Percentiles rank a stretch among this genome's conserved stretches.
Evolutionary conservation across 30 jellyfish, hydroid and myxozoan genomes (phyloP).

Genomic region (Haliclystus octoradiatus): DNA sequence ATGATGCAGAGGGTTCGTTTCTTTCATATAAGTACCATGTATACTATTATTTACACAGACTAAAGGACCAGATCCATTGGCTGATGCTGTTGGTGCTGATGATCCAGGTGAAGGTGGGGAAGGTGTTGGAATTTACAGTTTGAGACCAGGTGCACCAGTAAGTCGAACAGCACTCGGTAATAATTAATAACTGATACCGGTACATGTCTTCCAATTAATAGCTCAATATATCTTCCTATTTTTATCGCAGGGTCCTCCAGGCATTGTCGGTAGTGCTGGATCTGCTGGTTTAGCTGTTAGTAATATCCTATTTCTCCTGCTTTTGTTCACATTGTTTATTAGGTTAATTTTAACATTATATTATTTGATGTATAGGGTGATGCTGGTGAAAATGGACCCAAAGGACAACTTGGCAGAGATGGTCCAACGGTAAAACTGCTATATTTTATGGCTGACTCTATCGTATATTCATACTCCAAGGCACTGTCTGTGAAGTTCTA

Average conservation of each 20-base stretch:
- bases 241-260: constrained; percentile 98
- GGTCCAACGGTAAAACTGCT: constrained; percentile 56
- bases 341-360: constrained; percentile 10
- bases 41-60: too few relatives aligned
- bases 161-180: constrained; percentile 1
- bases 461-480: background rate
- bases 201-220: background rate
- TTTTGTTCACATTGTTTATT: background rate
- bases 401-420: constrained; percentile 90
- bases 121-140: constrained; percentile 15
- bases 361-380: constrained; percentile 29
- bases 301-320: background rate
- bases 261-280: constrained; percentile 93
- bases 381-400: constrained; percentile 94
- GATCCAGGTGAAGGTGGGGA: constrained; percentile 43
- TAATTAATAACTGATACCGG: background rate
- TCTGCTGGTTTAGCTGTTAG: constrained; percentile 57
- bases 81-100: constrained; percentile 71
- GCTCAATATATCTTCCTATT: too few relatives aligned
- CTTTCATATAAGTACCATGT: too few relatives aligned
- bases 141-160: constrained; percentile 55
- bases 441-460: background rate
- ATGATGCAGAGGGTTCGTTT: too few relatives aligned
- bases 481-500: too few relatives aligned
- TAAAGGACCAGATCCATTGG: constrained; percentile 97